Evolutionary conservation across 1,140 invertebrate genomes (phyloP), one percentile per base, ranked within the genome.

Genomic region (Anastrepha obliqua): DNA sequence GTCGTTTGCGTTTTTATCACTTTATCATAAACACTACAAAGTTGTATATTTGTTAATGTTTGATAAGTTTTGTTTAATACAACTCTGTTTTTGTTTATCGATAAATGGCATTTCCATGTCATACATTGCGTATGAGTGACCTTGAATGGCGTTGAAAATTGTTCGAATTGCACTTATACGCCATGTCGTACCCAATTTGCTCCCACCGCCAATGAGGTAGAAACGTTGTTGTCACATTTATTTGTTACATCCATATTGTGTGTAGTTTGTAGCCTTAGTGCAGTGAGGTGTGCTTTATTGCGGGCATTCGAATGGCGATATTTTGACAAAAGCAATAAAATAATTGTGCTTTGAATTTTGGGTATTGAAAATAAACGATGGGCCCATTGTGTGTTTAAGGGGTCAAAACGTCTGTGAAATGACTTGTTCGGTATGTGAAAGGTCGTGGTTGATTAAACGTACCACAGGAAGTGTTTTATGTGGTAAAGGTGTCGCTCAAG

Each of bases 61-160:
- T 42, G 67, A 74, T 74, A 74, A 55, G 47, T 81, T 81, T 29
- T 47, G 29, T n/a, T 55, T 81, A 55, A 67, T 55, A 55, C 51
- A 8, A 81, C 55, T 55, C 15, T 81, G 7, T 81, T 74, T 81
- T 74, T 81, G 74, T 29, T 81, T 81, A 81, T 11, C 8, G 74
- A 47, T 51, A 29, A 29, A 29, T 29, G 29, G 29, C 29, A 29
- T 29, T 29, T 29, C 29, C 29, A 29, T 29, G 29, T 29, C 29
- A 29, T 81, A 58, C 74, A 81, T n/a, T 81, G 74, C 74, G 74
- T 81, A 81, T 81, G 74, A 81, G 74, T 81, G 74, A 58, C 74
- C 74, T 20, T 81, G n/a, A 29, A 55, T 51, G 74, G 2, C 1
- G 11, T 29, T n/a, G n/a, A 15, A 9, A 81, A 81, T 2, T 81